Percentiles rank a stretch among this genome's conserved stretches.
Conservation (phyloP, 2,797 vertebrate genomes). For the Pipistrellus nathusii region DNA sequence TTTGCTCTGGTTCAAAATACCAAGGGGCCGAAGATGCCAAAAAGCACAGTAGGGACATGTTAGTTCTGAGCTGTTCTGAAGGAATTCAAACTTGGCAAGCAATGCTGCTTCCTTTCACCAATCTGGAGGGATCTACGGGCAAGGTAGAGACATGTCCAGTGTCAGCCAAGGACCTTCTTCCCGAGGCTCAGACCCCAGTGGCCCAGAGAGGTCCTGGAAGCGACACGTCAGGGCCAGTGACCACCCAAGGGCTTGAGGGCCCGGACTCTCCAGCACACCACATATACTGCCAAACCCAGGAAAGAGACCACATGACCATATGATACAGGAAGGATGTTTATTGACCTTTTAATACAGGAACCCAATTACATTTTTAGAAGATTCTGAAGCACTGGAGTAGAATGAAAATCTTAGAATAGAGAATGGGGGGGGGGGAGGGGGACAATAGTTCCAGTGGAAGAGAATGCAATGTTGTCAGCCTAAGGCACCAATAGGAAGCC, state of each 20-base stretch:
- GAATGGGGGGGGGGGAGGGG: too few relatives aligned
- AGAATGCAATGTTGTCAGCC: neutral
- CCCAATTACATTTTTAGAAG: neutral
- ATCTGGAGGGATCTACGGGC: neutral
- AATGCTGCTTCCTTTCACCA: neutral
- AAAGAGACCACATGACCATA: neutral
- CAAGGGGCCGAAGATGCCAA: constrained; percentile 47
- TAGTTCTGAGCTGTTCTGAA: constrained; percentile 58
- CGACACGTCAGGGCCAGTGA: fast-evolving
- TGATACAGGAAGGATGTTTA: constrained; percentile 6
- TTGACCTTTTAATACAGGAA: neutral
- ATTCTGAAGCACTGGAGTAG: neutral
- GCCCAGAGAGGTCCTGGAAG: neutral
- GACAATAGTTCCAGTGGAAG: neutral
- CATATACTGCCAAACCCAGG: neutral
- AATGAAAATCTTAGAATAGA: constrained; percentile 47
- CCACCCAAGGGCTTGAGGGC: neutral
- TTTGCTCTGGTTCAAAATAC: constrained; percentile 64
- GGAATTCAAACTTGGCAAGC: constrained; percentile 61
- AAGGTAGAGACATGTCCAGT: neutral
- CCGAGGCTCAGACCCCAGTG: neutral
- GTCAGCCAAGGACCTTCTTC: neutral
- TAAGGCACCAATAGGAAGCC: neutral
- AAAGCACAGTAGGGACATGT: constrained; percentile 50
- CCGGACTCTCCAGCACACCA: neutral